Base-by-base conservation (phyloP, 2,113 vertebrate genomes). In the Galbula dea region DNA sequence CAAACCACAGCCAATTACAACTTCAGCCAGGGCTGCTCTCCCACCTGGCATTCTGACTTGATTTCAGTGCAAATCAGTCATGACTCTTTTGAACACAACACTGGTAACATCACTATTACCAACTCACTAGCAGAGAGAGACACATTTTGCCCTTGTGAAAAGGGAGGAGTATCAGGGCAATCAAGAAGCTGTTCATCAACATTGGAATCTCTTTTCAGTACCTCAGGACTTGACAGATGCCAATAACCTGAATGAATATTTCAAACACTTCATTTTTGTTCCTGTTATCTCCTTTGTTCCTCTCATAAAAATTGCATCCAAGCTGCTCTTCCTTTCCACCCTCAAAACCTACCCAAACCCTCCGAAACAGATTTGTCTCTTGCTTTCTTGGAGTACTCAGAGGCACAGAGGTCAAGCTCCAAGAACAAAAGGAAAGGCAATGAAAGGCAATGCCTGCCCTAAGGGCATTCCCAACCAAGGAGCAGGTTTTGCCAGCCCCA, bases 31-130 rank as follows among this genome's bases (percentile, higher is more conserved):
- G 8, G 10, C 72, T 58, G 11, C 10, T 62, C 15, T 88, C 32
- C 46, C 36, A n/a, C 12, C 1, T 0, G 0, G 10, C 12, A 18
- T 54, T 69, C 59, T 45, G 34, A 16, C 4, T 49, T 34, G 8
- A 15, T 48, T 37, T 15, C n/a, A 43, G 6, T 17, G 22, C 32
- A 91, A 77, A 54, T 55, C 15, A 32, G n/a, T 23, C 4, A 20
- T 52, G 61, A 24, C 5, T 57, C 6, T 24, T n/a, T 43, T 10
- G 39, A 30, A 9, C 6, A 8, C 1, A 37, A 32, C 15, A 7
- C 21, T 10, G 29, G 15, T n/a, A 72, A 68, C 1, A 4, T 30
- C 59, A 18, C 43, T 51, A 21, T 37, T 15, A 32, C 34, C 37
- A 32, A 21, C 23, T 8, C 32, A 36, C 58, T n/a, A 68, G 55